Base-by-base conservation (phyloP, 2,888 invertebrate genomes). In the Cryptops parisi region DNA sequence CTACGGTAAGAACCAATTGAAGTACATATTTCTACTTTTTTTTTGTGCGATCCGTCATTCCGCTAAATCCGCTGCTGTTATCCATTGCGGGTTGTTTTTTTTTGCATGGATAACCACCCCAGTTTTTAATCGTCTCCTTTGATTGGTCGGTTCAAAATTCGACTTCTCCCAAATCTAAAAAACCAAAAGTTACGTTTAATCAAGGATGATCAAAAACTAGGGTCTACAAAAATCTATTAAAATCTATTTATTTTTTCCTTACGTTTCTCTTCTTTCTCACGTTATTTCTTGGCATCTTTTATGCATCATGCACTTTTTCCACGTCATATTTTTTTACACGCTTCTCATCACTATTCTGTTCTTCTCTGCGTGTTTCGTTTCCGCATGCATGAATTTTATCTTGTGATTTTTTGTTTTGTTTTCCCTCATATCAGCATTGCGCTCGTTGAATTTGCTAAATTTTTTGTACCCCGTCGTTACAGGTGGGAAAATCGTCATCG, bases 401-500 rank as follows among this genome's bases (percentile, higher is more conserved):
- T 4, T 45, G 3, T 21, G n/a, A n/a, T n/a, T n/a, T n/a, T n/a
- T n/a, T n/a, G n/a, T n/a, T n/a, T n/a, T n/a, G n/a, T n/a, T n/a
- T n/a, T n/a, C n/a, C n/a, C n/a, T n/a, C n/a, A n/a, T n/a, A n/a
- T n/a, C n/a, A n/a, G n/a, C n/a, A n/a, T n/a, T n/a, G n/a, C n/a
- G n/a, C n/a, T n/a, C n/a, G n/a, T n/a, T n/a, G 4, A 45, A 17
- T 22, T 15, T 23, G 19, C 22, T 47, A 47, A 47, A 39, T 40
- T 17, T 21, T 21, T 38, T 39, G 21, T 40, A 27, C 25, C n/a
- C n/a, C n/a, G n/a, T n/a, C n/a, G n/a, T n/a, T n/a, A n/a, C 22
- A 54, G 54, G 55, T 46, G 48, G 45, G 5, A 55, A 54, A 49
- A 38, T 88, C 53, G 87, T 94, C 56, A 84, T 94, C 59, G 97